Percentiles rank a stretch among this genome's conserved stretches.
These are phyloP conservation scores for Drosophila pruinosa DNA, from an alignment of 1,140 invertebrate species.

Conservation along the genomic window DNA sequence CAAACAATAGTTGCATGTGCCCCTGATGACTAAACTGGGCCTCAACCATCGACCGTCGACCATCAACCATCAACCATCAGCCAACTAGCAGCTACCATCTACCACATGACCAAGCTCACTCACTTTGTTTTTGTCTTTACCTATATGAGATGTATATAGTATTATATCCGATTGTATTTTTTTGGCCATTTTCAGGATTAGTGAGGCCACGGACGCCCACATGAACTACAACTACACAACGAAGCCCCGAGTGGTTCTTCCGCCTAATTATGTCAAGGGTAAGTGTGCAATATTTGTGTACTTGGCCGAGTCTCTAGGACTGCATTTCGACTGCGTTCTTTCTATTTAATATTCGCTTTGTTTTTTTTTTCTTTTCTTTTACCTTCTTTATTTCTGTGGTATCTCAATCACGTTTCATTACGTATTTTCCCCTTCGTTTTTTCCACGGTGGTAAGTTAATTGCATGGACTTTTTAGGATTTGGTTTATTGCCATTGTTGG, in stretches of 20 bases:
- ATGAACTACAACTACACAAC: conserved; percentile 87
- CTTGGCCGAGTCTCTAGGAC: neutral
- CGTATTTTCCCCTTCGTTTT: conserved; percentile 24
- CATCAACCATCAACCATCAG: neutral
- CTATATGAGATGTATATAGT: neutral
- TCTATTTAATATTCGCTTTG: neutral
- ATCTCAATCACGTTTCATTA: conserved; percentile 10
- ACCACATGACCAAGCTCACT: neutral
- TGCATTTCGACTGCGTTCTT: neutral
- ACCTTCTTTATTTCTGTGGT: conserved; percentile 18
- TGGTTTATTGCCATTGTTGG: conserved; percentile 22
- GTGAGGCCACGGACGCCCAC: conserved; percentile 83
- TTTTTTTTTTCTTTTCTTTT: conserved; percentile 14
- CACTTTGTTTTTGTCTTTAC: neutral
- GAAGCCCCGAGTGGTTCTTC: conserved; percentile 86
- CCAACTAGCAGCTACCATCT: neutral
- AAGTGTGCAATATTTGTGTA: conserved; percentile 56
- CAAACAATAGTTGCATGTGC: conserved; percentile 55
- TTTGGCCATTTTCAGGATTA: conserved; percentile 69
- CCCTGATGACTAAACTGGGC: conserved; percentile 33
- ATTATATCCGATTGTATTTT: conserved; percentile 37
- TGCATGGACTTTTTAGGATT: conserved; percentile 37
- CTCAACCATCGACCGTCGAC: neutral
- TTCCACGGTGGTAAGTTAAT: conserved; percentile 48
- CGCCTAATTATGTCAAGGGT: conserved; percentile 90